Percentiles rank a stretch among this genome's conserved stretches.
Conservation (phyloP, 2,888 invertebrate genomes). For the Lasius fuliginosus region DNA sequence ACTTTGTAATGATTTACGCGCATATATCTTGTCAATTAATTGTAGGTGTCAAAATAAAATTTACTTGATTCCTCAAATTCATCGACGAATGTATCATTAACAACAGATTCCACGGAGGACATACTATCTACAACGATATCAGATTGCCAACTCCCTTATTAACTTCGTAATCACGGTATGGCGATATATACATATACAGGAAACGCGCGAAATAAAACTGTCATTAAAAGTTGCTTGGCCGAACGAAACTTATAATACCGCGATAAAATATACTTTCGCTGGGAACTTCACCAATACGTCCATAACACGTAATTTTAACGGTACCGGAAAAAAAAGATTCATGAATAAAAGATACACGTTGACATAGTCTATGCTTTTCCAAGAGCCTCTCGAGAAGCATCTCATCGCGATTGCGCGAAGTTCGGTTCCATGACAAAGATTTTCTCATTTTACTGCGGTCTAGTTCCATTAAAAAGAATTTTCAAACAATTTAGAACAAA, state of each 20-base stretch:
- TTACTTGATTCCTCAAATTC: background rate
- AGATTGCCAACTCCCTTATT: conserved; percentile 49
- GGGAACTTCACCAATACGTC: conserved; percentile 51
- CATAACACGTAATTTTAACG: conserved; percentile 51
- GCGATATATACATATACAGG: conserved; percentile 19
- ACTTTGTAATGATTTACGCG: background rate
- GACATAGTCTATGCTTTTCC: conserved; percentile 44
- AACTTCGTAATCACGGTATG: conserved; percentile 32
- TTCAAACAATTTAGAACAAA: conserved; percentile 25
- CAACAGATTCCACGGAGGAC: background rate
- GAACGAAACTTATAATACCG: conserved; percentile 49
- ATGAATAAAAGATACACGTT: conserved; percentile 57
- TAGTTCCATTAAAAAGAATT: conserved; percentile 43
- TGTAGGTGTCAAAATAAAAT: background rate
- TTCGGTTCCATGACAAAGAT: conserved; percentile 45
- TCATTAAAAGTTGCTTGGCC: conserved; percentile 49
- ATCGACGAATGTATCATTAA: background rate
- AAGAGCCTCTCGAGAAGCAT: conserved; percentile 41
- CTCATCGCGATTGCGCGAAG: conserved; percentile 47
- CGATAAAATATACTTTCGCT: conserved; percentile 44
- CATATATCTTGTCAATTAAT: background rate
- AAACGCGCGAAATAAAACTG: conserved; percentile 52
- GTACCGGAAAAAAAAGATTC: conserved; percentile 21
- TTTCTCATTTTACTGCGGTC: conserved; percentile 45
- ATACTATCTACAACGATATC: background rate